Evolutionary conservation across 2,113 vertebrate species (phyloP), one percentile per base, ranked within the genome.

Genomic region (Eidolon helvum): DNA sequence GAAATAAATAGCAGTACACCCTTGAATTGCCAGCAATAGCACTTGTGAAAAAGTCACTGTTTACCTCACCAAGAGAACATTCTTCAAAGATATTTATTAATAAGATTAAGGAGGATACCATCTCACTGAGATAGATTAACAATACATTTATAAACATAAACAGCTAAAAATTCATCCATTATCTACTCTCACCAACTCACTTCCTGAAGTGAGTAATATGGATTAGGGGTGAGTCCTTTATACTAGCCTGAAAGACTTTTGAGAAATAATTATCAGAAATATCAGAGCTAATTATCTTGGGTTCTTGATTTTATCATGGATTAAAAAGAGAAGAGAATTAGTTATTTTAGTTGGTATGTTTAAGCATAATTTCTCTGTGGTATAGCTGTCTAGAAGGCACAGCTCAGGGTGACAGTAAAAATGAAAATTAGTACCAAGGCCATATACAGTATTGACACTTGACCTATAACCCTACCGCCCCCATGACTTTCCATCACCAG

Each of bases 101-200:
- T 55, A 45, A 10, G 30, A 48, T 79, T 77, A 65, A 1, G 0
- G 26, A 40, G 28, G 28, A 53, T 61, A 18, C 7, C 48, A 18
- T 40, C 80, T 86, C 68, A 61, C 18, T 78, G 50, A 91, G 79
- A 24, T 63, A 18, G 50, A 68, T 94, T 50, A 50, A 55, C 55
- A 55, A 63, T 89, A n/a, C 18, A 53, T 63, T 55, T 69, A 38
- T 43, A 69, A 72, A 65, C 48, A 50, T 14, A 15, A 50, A 50
- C 48, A 50, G 48, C 14, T 50, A 15, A 50, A 14, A 50, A 16
- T 15, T 50, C 14, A 50, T 15, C 14, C 14, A 57, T 53, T 84
- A 59, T 5, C 33, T 69, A 1, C 33, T 59, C 22, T 55, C 55
- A 72, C 7, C 24, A 85, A 77, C 28, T 82, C 45, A 45, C 48